Evolutionary conservation across 2,888 invertebrate genomes (phyloP).

Genomic region (Latheticus oryzae): DNA sequence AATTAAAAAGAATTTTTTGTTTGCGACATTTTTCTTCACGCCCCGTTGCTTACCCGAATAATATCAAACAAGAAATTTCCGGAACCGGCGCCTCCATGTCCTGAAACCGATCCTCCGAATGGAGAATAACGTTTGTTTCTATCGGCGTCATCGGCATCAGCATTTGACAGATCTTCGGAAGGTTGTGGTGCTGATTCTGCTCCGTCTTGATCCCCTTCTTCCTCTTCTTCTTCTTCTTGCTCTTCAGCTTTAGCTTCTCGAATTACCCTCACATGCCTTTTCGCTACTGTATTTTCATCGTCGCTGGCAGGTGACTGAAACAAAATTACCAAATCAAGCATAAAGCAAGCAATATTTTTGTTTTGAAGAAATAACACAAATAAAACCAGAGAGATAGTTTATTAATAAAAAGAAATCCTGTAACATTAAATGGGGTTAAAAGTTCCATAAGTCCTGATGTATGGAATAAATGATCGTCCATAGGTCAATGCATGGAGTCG

Average conservation of each 20-base stretch:
- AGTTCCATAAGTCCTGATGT: constrained; percentile 13
- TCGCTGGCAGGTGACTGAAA: constrained; percentile 57
- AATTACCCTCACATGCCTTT: constrained; percentile 58
- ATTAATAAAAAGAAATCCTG: constrained; percentile 19
- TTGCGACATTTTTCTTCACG: too few species aligned
- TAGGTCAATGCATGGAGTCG: constrained; percentile 36
- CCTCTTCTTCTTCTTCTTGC: constrained; percentile 51
- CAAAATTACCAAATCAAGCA: too few species aligned
- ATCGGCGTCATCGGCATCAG: constrained; percentile 79
- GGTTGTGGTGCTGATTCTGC: constrained; percentile 72
- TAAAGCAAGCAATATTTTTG: too few species aligned
- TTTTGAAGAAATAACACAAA: constrained; percentile 15
- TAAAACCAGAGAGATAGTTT: constrained; percentile 1
- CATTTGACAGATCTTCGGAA: constrained; percentile 78
- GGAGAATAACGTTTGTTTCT: constrained; percentile 84
- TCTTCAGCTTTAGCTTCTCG: constrained; percentile 54
- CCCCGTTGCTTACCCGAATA: constrained; percentile 79
- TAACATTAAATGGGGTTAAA: constrained; percentile 22
- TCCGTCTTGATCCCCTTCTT: constrained; percentile 59
- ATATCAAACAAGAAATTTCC: constrained; percentile 92
- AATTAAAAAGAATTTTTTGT: too few species aligned
- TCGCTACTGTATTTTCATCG: constrained; percentile 53
- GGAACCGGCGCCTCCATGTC: constrained; percentile 73
- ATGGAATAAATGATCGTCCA: constrained; percentile 33
- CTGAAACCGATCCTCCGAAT: constrained; percentile 68